Evolutionary conservation across 2,113 vertebrate genomes (phyloP), one percentile per base, ranked within the genome.

Genomic region (Podiceps cristatus): DNA sequence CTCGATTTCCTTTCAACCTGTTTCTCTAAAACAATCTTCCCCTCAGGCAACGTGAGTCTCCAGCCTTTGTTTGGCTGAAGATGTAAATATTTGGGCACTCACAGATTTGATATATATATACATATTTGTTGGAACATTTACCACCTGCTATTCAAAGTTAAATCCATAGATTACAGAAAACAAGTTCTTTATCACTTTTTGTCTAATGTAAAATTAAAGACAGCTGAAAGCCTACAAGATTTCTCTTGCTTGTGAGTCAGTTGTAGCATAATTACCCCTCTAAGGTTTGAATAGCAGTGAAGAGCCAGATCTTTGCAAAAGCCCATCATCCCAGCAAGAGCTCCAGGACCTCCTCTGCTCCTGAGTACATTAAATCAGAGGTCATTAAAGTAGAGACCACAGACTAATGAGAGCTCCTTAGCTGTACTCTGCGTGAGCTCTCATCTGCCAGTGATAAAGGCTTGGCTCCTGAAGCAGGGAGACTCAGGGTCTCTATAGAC

Each of bases 141-240:
- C 97, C 97, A 97, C 97, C 97, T 97, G 96, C 97, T 97, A 97
- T 97, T 97, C 96, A 96, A 97, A 97, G 93, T 97, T 97, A 97
- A 97, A 97, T 96, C 95, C 97, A 97, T 97, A 92, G 95, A 97
- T 97, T 97, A 94, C 89, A 96, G 96, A 95, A 96, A 97, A 97
- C 95, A 97, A 97, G 89, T 97, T 97, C 97, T 91, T 97, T 93
- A 97, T 97, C 67, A n/a, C 90, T 96, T 97, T 97, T 97, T 94
- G 93, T 74, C 96, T 97, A 97, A 97, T 97, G 97, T 75, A 95
- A 95, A 97, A 97, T 97, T 97, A 96, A 95, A 97, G 95, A 88
- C 90, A 96, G 87, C 94, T 96, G 89, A 96, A 91, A 96, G 95
- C 81, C 93, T 95, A 95, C 66, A 90, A 95, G 91, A 63, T 90